A percentile compares a stretch with the other conserved stretches of the same genome.
Conservation (phyloP, 2,888 invertebrate genomes). For the Sinelater perroti region DNA sequence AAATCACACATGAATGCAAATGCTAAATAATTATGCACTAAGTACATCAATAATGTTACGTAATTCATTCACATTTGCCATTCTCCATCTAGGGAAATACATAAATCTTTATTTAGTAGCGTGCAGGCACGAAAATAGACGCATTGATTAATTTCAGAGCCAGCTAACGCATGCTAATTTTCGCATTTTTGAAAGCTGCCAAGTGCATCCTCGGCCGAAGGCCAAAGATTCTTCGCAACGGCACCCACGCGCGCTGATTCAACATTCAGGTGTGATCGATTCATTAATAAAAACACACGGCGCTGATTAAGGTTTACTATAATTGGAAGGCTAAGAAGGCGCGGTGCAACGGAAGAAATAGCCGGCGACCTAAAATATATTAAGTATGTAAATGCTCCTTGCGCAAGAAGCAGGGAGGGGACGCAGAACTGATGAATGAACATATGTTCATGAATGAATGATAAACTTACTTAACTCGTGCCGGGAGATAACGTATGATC, state of each 20-base stretch:
- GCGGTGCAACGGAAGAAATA: slow-evolving; percentile 54
- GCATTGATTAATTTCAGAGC: slow-evolving; percentile 15
- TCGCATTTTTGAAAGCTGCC: slow-evolving; percentile 22
- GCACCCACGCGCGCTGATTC: slow-evolving; percentile 52
- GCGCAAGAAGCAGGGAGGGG: slow-evolving; percentile 47
- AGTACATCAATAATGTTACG: slow-evolving; percentile 2
- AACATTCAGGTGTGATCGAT: slow-evolving; percentile 59
- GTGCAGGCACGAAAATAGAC: slow-evolving; percentile 13
- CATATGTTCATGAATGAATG: slow-evolving; percentile 58
- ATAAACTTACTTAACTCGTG: slow-evolving; percentile 52
- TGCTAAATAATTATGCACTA: background rate
- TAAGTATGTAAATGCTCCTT: slow-evolving; percentile 50
- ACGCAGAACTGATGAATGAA: slow-evolving; percentile 55
- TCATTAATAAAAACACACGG: slow-evolving; percentile 60
- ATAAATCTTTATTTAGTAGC: slow-evolving; percentile 9
- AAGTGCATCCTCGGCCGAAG: slow-evolving; percentile 31
- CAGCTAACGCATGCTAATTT: slow-evolving; percentile 13
- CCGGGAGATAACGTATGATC: slow-evolving; percentile 53
- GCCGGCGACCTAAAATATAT: slow-evolving; percentile 54
- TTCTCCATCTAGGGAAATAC: slow-evolving; percentile 5
- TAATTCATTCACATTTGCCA: slow-evolving; percentile 19
- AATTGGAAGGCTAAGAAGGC: slow-evolving; percentile 57
- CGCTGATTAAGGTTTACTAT: slow-evolving; percentile 60
- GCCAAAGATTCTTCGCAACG: slow-evolving; percentile 38
- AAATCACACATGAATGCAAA: too few species aligned